These are phyloP conservation scores for Drosophila nannoptera DNA, from an alignment of 1,140 invertebrate genomes.

Conservation along the genomic window DNA sequence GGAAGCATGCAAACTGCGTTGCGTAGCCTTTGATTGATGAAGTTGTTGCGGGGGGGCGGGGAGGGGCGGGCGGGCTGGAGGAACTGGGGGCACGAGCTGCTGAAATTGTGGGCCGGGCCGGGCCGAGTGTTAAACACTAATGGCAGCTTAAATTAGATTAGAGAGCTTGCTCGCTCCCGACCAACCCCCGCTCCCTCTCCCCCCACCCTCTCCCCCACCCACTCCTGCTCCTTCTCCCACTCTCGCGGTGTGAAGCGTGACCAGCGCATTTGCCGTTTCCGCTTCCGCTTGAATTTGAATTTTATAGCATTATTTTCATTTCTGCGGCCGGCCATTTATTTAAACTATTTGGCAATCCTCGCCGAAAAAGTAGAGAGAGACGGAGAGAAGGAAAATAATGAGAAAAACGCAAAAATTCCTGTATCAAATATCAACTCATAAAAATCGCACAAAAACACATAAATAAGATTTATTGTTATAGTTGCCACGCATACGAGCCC, in stretches of 20 bases:
- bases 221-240: background rate
- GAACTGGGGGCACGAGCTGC: background rate
- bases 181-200: background rate
- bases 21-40: conserved; percentile 69
- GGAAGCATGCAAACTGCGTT: conserved; percentile 31
- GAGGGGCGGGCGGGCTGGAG: no score
- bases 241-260: conserved; percentile 43
- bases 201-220: background rate
- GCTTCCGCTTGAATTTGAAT: conserved; percentile 48
- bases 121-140: conserved; percentile 69
- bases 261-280: conserved; percentile 63
- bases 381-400: background rate
- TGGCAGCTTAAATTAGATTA: conserved; percentile 76
- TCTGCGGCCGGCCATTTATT: conserved; percentile 53
- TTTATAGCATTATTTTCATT: conserved; percentile 48
- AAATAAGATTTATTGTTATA: conserved; percentile 74
- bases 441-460: conserved; percentile 75
- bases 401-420: conserved; percentile 22
- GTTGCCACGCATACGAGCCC: conserved; percentile 29
- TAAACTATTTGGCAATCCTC: conserved; percentile 57
- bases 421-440: conserved; percentile 69
- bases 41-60: conserved; percentile 32
- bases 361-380: conserved; percentile 1
- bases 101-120: conserved; percentile 11
- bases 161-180: conserved; percentile 11